Conservation (phyloP, 2,113 vertebrate genomes). For the Microtus pennsylvanicus region DNA sequence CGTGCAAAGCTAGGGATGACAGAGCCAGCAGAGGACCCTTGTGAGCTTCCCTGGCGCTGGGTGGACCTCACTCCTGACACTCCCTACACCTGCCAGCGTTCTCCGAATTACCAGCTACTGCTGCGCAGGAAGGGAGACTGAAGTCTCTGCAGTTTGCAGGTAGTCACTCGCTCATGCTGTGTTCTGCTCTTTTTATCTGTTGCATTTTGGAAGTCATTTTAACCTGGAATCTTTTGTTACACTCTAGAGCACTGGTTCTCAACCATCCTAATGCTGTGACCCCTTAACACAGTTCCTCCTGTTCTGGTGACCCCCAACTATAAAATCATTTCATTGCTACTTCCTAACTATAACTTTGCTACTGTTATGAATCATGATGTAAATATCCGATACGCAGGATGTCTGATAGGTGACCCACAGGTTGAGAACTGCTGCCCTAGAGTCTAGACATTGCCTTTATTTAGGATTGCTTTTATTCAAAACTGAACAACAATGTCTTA, state of each 20-base stretch:
- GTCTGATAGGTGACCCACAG: background rate
- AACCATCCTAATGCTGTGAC: background rate
- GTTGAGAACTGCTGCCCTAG: background rate
- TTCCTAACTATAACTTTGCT: background rate
- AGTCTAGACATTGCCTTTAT: background rate
- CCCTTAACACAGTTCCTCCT: background rate
- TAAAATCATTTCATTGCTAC: background rate
- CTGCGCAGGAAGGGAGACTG: background rate
- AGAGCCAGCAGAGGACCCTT: background rate
- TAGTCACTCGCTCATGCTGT: background rate
- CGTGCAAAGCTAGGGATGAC: background rate
- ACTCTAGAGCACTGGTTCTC: background rate
- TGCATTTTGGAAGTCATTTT: slow-evolving; percentile 12
- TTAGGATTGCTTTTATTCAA: slow-evolving; percentile 31
- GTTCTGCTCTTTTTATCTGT: slow-evolving; percentile 24
- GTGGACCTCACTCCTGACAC: background rate
- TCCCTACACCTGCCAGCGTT: background rate
- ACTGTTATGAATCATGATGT: background rate
- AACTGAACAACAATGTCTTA: background rate
- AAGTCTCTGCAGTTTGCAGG: background rate
- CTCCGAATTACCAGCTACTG: background rate
- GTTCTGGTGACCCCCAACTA: background rate
- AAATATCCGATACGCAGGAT: background rate
- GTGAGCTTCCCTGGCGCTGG: background rate
- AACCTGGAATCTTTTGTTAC: background rate